Conservation (phyloP, 2,113 vertebrate genomes). For the Varanus salvator region DNA sequence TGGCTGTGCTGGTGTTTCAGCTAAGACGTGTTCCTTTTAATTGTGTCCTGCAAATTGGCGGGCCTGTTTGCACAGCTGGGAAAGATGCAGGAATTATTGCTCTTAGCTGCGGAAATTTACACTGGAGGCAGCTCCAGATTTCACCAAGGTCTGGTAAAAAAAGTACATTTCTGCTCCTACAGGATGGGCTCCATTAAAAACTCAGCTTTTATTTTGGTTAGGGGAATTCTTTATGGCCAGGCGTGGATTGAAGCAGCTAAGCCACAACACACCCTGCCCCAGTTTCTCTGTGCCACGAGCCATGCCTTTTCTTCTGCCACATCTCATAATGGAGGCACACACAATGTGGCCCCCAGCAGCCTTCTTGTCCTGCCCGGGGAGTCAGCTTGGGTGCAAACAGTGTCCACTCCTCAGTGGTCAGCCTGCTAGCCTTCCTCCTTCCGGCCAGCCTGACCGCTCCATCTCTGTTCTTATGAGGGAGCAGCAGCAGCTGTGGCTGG, state of each 20-base stretch:
- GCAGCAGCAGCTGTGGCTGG: not conserved
- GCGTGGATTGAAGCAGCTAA: not conserved
- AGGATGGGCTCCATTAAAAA: conserved; percentile 7
- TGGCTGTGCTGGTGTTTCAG: conserved; percentile 24
- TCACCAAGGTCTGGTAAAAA: not conserved
- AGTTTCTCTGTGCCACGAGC: not conserved
- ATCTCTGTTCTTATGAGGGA: not conserved
- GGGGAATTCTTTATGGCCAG: accelerated
- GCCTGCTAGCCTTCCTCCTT: not conserved
- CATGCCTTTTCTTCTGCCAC: not conserved
- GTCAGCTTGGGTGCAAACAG: not conserved
- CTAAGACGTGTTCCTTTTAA: conserved; percentile 18
- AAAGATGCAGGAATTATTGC: conserved; percentile 8
- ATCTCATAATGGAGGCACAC: not conserved
- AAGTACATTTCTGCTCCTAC: not conserved
- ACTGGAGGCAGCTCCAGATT: not conserved
- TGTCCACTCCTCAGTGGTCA: not conserved
- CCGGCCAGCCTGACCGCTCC: too few relatives aligned
- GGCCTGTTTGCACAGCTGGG: not conserved
- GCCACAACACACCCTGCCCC: not conserved
- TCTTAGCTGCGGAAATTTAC: not conserved
- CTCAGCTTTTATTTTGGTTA: not conserved
- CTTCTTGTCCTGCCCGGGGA: accelerated
- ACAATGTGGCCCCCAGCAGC: not conserved
- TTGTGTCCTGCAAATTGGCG: not conserved